A percentile compares a stretch with the other conserved stretches of the same genome.
These are phyloP conservation scores for Lepidostoma basale DNA, from an alignment of 1,140 invertebrate genomes.

Conservation along the genomic window DNA sequence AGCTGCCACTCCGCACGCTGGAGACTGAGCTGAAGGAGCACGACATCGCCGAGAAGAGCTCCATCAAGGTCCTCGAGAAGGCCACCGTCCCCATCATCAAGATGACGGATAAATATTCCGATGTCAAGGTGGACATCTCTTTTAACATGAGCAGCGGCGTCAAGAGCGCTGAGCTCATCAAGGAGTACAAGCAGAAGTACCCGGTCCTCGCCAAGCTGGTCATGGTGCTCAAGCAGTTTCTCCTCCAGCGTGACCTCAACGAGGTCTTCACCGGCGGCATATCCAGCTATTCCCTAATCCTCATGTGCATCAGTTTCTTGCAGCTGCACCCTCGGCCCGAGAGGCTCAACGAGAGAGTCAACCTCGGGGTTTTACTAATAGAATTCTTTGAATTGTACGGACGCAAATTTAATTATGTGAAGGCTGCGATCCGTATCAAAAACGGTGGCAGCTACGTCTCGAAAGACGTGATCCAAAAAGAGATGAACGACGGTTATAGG, in stretches of 20 bases:
- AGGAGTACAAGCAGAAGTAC: conserved; percentile 79
- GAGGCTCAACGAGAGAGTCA: conserved; percentile 67
- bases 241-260: conserved; percentile 95
- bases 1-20: conserved; percentile 86
- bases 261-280: conserved; percentile 99
- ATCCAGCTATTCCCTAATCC: conserved; percentile 96
- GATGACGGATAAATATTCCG: conserved; percentile 92
- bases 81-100: conserved; percentile 98
- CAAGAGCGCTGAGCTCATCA: conserved; percentile 94
- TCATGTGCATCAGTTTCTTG: conserved; percentile 98
- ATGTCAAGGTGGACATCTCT: conserved; percentile 95
- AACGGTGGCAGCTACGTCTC: conserved; percentile 93
- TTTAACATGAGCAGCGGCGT: conserved; percentile 97
- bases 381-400: conserved; percentile 99
- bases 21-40: conserved; percentile 87
- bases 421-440: conserved; percentile 91
- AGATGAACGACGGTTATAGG: conserved; percentile 92
- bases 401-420: conserved; percentile 94
- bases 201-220: conserved; percentile 91
- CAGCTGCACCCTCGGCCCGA: conserved; percentile 71
- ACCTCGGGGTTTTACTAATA: conserved; percentile 92
- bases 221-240: conserved; percentile 96
- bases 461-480: conserved; percentile 89
- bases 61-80: conserved; percentile 95
- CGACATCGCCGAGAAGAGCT: conserved; percentile 84